Conservation (phyloP, 2,797 vertebrate genomes). For the Pangasius larnaudii region DNA sequence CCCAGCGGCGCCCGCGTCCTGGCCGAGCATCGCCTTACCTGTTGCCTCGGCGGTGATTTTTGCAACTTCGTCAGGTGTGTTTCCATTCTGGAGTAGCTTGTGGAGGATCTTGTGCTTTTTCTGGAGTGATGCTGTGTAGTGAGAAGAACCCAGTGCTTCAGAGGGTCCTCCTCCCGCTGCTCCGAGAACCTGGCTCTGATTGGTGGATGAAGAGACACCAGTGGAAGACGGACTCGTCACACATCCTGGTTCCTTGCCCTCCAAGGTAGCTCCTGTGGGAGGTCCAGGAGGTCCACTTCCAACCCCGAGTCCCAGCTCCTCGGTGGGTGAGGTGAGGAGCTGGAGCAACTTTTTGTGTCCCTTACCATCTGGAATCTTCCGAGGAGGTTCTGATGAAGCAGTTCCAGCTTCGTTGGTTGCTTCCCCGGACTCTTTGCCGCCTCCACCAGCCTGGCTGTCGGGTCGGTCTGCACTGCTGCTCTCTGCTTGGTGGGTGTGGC, state of each 20-base stretch:
- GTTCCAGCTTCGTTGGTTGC: slow-evolving; percentile 73
- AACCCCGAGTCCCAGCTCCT: slow-evolving; percentile 80
- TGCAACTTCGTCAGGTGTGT: slow-evolving; percentile 97
- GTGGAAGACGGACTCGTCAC: slow-evolving; percentile 91
- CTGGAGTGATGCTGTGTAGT: slow-evolving; percentile 80
- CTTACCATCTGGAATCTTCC: slow-evolving; percentile 84
- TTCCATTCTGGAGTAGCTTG: slow-evolving; percentile 95
- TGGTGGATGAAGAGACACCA: slow-evolving; percentile 87
- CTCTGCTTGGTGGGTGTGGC: slow-evolving; percentile 31
- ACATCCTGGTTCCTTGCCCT: slow-evolving; percentile 84
- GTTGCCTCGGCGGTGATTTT: slow-evolving; percentile 97
- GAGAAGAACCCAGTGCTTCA: slow-evolving; percentile 65
- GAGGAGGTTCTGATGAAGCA: slow-evolving; percentile 75
- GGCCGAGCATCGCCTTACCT: slow-evolving; percentile 82
- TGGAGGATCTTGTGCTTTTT: slow-evolving; percentile 98
- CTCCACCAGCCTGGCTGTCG: slow-evolving; percentile 76
- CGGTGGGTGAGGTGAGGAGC: slow-evolving; percentile 91
- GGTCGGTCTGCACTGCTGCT: slow-evolving; percentile 75
- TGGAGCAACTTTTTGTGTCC: slow-evolving; percentile 94
- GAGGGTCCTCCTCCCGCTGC: slow-evolving; percentile 81
- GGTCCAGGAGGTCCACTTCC: slow-evolving; percentile 59
- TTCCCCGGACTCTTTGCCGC: slow-evolving; percentile 25
- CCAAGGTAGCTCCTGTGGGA: slow-evolving; percentile 68
- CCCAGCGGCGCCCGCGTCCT: slow-evolving; percentile 68
- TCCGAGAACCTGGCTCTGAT: slow-evolving; percentile 50